Evolutionary conservation across 2,888 invertebrate species (phyloP), one percentile per base, ranked within the genome.

Genomic region (Drosophila leonis): DNA sequence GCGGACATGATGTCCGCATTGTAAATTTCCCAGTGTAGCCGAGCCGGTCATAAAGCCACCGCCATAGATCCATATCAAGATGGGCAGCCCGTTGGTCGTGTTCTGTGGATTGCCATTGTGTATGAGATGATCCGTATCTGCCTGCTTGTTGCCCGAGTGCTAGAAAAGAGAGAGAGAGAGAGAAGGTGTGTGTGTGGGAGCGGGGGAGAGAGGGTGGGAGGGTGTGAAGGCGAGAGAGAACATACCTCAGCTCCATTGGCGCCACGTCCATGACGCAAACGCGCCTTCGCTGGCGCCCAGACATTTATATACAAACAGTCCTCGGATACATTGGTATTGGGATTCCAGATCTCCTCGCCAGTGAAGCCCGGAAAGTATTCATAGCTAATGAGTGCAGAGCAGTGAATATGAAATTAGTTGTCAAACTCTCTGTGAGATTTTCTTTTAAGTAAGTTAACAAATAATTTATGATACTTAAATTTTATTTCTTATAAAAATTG

Each of bases 271-370:
- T 97, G 97, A 56, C 97, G 94, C 29, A 97, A 94, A 76, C 97
- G 94, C 78, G 96, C 93, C 89, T 96, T 95, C 85, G 97, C 97
- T 20, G 98, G 98, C 37, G 97, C 97, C 98, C 98, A 99, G 74
- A 99, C 95, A 93, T 98, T 99, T 90, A 99, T 94, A 93, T 98
- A 99, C 8, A 99, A 94, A 92, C 99, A 99, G 93, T 99, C 99
- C 94, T 99, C 99, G 42, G 97, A 97, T 80, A 98, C 95, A 92
- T 97, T 96, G 13, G 98, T 98, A 91, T 98, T 98, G 1, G 98
- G 97, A 93, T 98, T 98, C 98, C 98, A 99, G 97, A 98, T 98
- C 91, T 98, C 97, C 91, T 98, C 98, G 29, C 98, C 98, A 78
- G 96, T 96, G 92, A 98, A 98, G 4, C 97, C 97, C 0, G 97